Conservation (phyloP, 2,888 invertebrate species). For the Limenitis camilla region DNA sequence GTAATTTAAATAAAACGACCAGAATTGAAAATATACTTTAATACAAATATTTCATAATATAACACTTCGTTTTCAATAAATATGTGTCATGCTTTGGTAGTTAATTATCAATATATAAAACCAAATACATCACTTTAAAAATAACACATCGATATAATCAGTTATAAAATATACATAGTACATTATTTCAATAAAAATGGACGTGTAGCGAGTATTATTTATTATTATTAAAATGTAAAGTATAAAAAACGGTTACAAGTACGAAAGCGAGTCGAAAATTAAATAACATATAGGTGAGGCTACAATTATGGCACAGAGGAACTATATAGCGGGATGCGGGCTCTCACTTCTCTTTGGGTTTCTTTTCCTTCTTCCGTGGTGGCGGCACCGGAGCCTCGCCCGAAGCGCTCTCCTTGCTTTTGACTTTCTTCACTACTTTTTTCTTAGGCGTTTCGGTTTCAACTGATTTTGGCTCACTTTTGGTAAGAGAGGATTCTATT, state of each 20-base stretch:
- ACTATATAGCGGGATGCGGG: constrained; percentile 44
- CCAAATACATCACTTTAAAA: constrained; percentile 27
- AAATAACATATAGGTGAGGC: constrained; percentile 53
- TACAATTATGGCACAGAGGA: constrained; percentile 70
- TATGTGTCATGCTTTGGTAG: constrained; percentile 58
- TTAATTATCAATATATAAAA: constrained; percentile 31
- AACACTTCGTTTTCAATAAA: constrained; percentile 51
- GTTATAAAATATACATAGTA: constrained; percentile 41
- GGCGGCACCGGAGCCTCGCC: constrained; percentile 66
- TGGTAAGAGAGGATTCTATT: constrained; percentile 53
- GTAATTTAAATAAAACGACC: constrained; percentile 11
- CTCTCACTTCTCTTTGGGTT: constrained; percentile 70
- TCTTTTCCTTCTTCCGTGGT: constrained; percentile 73
- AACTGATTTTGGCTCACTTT: constrained; percentile 25
- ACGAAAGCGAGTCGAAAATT: constrained; percentile 62
- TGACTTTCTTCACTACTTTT: constrained; percentile 67
- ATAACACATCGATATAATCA: constrained; percentile 38
- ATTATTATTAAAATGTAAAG: constrained; percentile 39
- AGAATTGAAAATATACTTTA: constrained; percentile 63
- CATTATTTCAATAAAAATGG: constrained; percentile 46
- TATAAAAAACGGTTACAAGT: constrained; percentile 50
- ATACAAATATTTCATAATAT: constrained; percentile 59
- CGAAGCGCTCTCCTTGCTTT: constrained; percentile 61
- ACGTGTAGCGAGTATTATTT: constrained; percentile 46
- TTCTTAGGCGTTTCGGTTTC: constrained; percentile 45